These are phyloP conservation scores for Standfussiana lucernea DNA, from an alignment of 2,888 invertebrate species.

Conservation along the genomic window DNA sequence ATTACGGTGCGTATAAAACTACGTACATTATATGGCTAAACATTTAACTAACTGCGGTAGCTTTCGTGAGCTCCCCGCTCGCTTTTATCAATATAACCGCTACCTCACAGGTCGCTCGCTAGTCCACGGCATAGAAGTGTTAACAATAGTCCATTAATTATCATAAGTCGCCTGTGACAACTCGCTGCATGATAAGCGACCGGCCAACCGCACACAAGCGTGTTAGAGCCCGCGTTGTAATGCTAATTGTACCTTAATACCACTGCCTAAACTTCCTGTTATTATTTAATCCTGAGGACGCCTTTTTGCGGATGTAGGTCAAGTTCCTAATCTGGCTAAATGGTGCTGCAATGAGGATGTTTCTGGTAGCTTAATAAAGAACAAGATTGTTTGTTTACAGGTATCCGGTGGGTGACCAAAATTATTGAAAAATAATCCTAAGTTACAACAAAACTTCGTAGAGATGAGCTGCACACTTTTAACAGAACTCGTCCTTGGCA, in stretches of 20 bases:
- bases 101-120: slow-evolving; percentile 17
- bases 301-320: slow-evolving; percentile 1
- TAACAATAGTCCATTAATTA: slow-evolving; percentile 58
- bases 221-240: slow-evolving; percentile 28
- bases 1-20: not conserved
- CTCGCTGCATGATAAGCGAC: slow-evolving; percentile 52
- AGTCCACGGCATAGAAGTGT: slow-evolving; percentile 32
- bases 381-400: not conserved
- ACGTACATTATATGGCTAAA: not conserved
- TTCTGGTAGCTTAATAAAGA: not conserved
- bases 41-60: not conserved
- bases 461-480: not conserved
- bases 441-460: not conserved
- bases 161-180: slow-evolving; percentile 61
- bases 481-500: not conserved
- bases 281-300: slow-evolving; percentile 11
- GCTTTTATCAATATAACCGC: not conserved
- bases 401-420: not conserved
- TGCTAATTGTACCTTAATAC: slow-evolving; percentile 33
- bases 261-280: not conserved
- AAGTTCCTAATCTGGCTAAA: not conserved
- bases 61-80: not conserved
- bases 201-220: slow-evolving; percentile 23
- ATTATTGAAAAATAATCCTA: not conserved
- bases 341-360: not conserved